Evolutionary conservation across 2,888 invertebrate species (phyloP).

Genomic region (Amphipoea oculea): DNA sequence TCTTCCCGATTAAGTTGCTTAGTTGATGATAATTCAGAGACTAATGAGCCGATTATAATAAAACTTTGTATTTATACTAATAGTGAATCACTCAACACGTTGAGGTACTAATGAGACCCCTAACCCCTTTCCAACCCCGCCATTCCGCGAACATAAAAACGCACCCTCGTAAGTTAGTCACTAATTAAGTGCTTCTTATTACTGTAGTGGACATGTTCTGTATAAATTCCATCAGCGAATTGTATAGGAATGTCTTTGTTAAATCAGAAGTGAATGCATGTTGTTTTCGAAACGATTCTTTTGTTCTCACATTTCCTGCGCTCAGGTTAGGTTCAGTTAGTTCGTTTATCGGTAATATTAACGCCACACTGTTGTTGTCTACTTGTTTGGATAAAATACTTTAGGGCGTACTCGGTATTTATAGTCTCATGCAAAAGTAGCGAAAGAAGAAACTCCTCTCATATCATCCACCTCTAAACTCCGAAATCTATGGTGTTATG

Average conservation of each 20-base stretch:
- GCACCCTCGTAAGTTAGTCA: no score
- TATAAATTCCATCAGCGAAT: slow-evolving; percentile 62
- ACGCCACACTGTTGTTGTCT: slow-evolving; percentile 76
- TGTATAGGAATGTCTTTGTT: slow-evolving; percentile 72
- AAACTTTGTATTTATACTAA: no score
- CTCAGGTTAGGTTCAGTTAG: slow-evolving; percentile 72
- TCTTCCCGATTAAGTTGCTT: no score
- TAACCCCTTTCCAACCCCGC: no score
- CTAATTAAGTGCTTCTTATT: slow-evolving; percentile 37
- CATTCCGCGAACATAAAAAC: no score
- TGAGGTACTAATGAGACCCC: no score
- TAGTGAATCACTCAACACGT: no score
- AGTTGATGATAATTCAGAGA: no score
- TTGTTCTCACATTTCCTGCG: slow-evolving; percentile 82
- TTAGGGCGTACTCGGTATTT: neutral
- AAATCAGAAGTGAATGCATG: slow-evolving; percentile 70
- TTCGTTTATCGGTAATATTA: slow-evolving; percentile 77
- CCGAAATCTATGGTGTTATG: neutral
- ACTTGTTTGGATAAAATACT: slow-evolving; percentile 60
- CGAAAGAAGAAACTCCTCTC: neutral
- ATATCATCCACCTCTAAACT: neutral
- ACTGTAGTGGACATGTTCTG: slow-evolving; percentile 56
- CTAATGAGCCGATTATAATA: no score
- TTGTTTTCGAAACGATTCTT: slow-evolving; percentile 82
- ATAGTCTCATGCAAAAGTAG: neutral